Evolutionary conservation across 2,797 vertebrate genomes (phyloP).

Genomic region (Euthynnus affinis): DNA sequence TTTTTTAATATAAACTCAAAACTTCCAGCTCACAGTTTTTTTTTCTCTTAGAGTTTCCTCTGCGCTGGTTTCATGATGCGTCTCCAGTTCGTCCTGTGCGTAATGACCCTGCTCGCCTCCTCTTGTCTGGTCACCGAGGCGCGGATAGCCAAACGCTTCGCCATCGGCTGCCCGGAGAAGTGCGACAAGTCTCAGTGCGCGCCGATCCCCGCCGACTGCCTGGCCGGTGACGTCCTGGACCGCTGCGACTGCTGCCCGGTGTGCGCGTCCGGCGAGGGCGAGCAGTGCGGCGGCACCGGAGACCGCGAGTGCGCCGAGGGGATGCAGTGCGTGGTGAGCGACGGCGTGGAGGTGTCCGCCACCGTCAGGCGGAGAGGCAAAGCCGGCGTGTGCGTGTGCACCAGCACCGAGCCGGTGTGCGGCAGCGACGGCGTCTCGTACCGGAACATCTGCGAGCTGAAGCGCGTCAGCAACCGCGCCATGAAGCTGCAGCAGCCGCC

Average conservation of each 20-base stretch:
- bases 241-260: constrained; percentile 92
- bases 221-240: constrained; percentile 85
- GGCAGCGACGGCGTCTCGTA: constrained; percentile 95
- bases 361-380: constrained; percentile 88
- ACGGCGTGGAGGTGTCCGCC: constrained; percentile 84
- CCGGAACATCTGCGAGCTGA: constrained; percentile 91
- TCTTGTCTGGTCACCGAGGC: constrained; percentile 48
- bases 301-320: constrained; percentile 88
- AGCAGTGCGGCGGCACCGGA: constrained; percentile 85
- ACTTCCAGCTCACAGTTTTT: not conserved
- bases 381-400: constrained; percentile 88
- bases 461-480: constrained; percentile 87
- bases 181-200: constrained; percentile 90
- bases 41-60: not conserved
- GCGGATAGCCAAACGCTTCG: constrained; percentile 67
- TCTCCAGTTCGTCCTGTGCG: constrained; percentile 53
- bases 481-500: constrained; percentile 85
- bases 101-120: constrained; percentile 52
- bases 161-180: constrained; percentile 86
- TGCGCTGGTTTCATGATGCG: constrained; percentile 55
- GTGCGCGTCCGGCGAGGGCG: constrained; percentile 91
- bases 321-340: constrained; percentile 84
- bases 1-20: too few relatives aligned
- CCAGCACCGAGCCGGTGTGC: constrained; percentile 89
- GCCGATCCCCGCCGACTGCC: constrained; percentile 84